Base-by-base conservation (phyloP, 1,140 invertebrate species). In the Formica exsecta region DNA sequence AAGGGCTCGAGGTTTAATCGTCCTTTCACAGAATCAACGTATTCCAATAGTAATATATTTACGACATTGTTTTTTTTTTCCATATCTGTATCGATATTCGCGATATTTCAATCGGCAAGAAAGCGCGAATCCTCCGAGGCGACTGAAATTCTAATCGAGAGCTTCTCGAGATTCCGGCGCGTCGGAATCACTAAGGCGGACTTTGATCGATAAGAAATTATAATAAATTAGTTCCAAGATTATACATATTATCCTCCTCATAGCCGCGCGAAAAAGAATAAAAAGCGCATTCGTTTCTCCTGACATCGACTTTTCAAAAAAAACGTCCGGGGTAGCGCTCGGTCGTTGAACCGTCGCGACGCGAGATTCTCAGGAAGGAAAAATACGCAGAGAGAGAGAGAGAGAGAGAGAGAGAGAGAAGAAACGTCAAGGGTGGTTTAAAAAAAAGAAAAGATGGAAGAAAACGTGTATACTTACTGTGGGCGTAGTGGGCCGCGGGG, bases 401-500 rank as follows among this genome's bases (percentile, higher is more conserved):
- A 80, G 16, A 80, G 16, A 44, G 41, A 76, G 19, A 62, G 9
- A 62, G 29, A 68, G 29, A 44, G 4, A 65, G 76, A 54, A 9
- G 2, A 25, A 64, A 16, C 16, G 48, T 5, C 3, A 6, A 22
- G 36, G 32, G 22, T 9, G 48, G 54, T 57, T 36, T n/a, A 32
- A 57, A 54, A 41, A 59, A 51, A 61, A 13, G 79, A 61, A n/a
- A 71, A 84, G 22, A 44, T n/a, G 9, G 36, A 36, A n/a, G 6
- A 9, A n/a, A 3, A n/a, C 11, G 8, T 41, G n/a, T 86, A 77
- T 88, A 95, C 95, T 95, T 86, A 95, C 95, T 95, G 93, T 95
- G 95, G 83, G 95, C 95, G 90, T 95, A 95, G 91, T 95, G 95
- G 61, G 90, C 88, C 73, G 93, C 93, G 38, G 94, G 93, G 85